Base-by-base conservation (phyloP, 2,888 invertebrate species). In the Suillia variegata region DNA sequence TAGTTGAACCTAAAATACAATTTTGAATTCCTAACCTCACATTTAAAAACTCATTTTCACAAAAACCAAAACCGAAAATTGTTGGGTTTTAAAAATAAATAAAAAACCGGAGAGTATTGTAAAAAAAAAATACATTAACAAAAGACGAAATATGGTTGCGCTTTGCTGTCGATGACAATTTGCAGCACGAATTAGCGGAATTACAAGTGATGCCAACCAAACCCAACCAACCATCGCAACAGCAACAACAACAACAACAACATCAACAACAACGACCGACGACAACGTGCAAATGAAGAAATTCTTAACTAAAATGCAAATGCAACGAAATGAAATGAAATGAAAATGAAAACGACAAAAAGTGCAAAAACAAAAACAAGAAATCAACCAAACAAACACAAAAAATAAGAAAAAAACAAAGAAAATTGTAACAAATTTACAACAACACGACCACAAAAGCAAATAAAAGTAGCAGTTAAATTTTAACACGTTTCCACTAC, bases 271-370 rank as follows among this genome's bases (percentile, higher is more conserved):
- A 20, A 38, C 47, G 4, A 53, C 18, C 26, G 54, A 48, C 52
- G 21, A 17, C 21, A 49, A 10, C 20, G 47, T 31, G 13, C 38
- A 59, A 55, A 24, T 26, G 33, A 17, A 54, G 54, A 21, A 48
- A 52, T 47, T 47, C 24, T 26, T 42, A 31, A 55, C 54, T 33
- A 48, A 10, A 51, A 54, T 34, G 38, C 45, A n/a, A 22, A 55
- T 56, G 49, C 34, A 55, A 57, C 53, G 54, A 50, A 22, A 55
- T 48, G 52, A 45, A 34, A 38, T 42, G 54, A 31, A 49, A 52
- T 55, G 49, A 53, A 54, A 57, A 52, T 51, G 42, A 54, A 17
- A 52, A 58, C 31, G 58, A 56, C 12, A 34, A 34, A 18, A 58
- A 54, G 12, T 48, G 42, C 8, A 34, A 38, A 18, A 21, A 15